A percentile compares a stretch with the other conserved stretches of the same genome.
These are phyloP conservation scores for Mya arenaria DNA, from an alignment of 1,140 invertebrate genomes.

Conservation along the genomic window DNA sequence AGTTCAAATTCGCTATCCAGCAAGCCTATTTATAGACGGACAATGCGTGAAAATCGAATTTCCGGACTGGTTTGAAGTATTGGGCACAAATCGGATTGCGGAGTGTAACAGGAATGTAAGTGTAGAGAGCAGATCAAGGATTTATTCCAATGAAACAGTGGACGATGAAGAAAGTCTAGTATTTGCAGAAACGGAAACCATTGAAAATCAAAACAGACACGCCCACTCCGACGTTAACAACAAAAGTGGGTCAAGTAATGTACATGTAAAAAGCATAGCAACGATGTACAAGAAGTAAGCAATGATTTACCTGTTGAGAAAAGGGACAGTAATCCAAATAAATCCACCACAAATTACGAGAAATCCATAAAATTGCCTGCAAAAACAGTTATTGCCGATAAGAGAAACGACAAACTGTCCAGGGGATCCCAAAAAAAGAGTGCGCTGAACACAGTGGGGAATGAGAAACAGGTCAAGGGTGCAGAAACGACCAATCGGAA, in stretches of 20 bases:
- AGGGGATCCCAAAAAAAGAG: not conserved
- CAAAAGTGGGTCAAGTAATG: not conserved
- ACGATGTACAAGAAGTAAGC: not conserved
- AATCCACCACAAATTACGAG: not conserved
- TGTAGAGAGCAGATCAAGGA: not conserved
- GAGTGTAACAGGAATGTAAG: not conserved
- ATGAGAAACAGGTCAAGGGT: not conserved
- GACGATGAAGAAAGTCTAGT: too few species aligned
- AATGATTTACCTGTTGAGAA: not conserved
- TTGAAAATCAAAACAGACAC: not conserved
- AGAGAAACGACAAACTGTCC: not conserved
- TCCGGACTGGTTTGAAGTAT: constrained; percentile 8
- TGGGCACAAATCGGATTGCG: not conserved
- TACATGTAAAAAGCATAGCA: not conserved
- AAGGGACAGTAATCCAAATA: not conserved
- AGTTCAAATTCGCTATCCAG: not conserved
- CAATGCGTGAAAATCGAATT: not conserved
- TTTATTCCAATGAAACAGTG: not conserved
- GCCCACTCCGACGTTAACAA: not conserved
- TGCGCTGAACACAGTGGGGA: too few species aligned
- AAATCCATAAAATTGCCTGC: not conserved
- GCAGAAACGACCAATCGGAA: not conserved
- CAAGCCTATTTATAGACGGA: not conserved
- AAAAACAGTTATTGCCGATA: not conserved
- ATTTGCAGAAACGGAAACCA: not conserved